Base-by-base conservation (phyloP, 2,113 vertebrate genomes). In the Orycteropus afer region DNA sequence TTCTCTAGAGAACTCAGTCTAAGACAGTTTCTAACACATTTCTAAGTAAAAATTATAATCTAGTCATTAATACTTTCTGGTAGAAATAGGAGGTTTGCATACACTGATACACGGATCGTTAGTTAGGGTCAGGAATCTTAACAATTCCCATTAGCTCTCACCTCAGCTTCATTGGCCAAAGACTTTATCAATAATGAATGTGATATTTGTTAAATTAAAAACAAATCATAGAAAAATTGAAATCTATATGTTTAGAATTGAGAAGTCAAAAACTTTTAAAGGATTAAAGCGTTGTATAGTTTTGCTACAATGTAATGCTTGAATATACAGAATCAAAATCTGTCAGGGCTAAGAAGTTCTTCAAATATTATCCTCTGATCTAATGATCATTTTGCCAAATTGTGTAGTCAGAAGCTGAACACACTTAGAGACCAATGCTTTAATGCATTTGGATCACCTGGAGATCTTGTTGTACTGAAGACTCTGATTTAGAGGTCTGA, bases 331-430 rank as follows among this genome's bases (percentile, higher is more conserved):
- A 90, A 20, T 29, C 12, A 59, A 96, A 63, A 91, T 84, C 27
- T 92, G 49, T 83, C 45, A 86, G 40, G 78, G 27, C 29, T 90
- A 80, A 74, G 89, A 85, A 7, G 2, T 79, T 79, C 63, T 51
- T 65, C 29, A 45, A 76, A 57, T 65, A 76, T 59, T 22, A 37
- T 76, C 20, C 91, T 92, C 51, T 74, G 14, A n/a, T 67, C 13
- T 73, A 74, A 90, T 32, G 55, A 69, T 23, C 25, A 63, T 91
- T 92, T 90, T 94, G 83, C n/a, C 9, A 86, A 86, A 86, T 15
- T 1, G 1, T 20, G 20, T 14, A 45, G 13, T 86, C 18, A 90
- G 25, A 94, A 59, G 40, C 51, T 69, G 49, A 74, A 78, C 1
- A 77, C 27, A 49, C 34, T 77, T 91, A 65, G 53, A 87, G 40